These are phyloP conservation scores for Mesorhabditis spiculigera DNA, from an alignment of 2,888 invertebrate species.

Conservation along the genomic window DNA sequence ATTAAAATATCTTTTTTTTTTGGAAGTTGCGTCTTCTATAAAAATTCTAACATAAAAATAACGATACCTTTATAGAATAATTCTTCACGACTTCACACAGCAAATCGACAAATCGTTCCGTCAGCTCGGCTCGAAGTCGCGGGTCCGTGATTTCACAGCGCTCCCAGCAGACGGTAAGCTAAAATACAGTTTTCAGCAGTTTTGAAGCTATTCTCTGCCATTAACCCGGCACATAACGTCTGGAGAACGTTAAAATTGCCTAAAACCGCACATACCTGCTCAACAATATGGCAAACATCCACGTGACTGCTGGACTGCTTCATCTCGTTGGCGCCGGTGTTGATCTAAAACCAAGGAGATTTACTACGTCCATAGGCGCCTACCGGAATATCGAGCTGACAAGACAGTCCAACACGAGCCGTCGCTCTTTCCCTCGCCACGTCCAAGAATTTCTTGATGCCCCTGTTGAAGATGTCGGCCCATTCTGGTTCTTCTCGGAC, in stretches of 20 bases:
- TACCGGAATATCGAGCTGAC: conserved; percentile 54
- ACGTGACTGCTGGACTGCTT: conserved; percentile 90
- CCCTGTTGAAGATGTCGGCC: conserved; percentile 71
- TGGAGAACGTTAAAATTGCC: too few species aligned
- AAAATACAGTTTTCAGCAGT: not conserved
- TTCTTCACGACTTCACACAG: conserved; percentile 82
- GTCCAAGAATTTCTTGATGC: conserved; percentile 83
- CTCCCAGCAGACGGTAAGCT: conserved; percentile 91
- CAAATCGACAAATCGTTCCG: conserved; percentile 43
- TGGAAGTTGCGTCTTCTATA: not conserved
- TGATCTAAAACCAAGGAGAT: conserved; percentile 21
- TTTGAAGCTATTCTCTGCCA: too few species aligned
- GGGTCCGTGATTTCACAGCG: conserved; percentile 81
- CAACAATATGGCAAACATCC: conserved; percentile 67
- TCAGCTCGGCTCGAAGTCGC: conserved; percentile 35
- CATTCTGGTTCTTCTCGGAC: conserved; percentile 40
- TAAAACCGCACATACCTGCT: too few species aligned
- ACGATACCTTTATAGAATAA: conserved; percentile 70
- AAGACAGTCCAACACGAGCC: conserved; percentile 52
- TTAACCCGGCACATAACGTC: too few species aligned
- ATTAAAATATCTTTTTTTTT: conserved; percentile 7
- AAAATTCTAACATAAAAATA: not conserved
- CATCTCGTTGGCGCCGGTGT: conserved; percentile 70
- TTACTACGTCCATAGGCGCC: not conserved
- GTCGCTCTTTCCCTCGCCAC: conserved; percentile 75